A percentile compares a stretch with the other conserved stretches of the same genome.
Conservation (phyloP, 2,113 vertebrate species). For the Petrocephalus microphthalmus region DNA sequence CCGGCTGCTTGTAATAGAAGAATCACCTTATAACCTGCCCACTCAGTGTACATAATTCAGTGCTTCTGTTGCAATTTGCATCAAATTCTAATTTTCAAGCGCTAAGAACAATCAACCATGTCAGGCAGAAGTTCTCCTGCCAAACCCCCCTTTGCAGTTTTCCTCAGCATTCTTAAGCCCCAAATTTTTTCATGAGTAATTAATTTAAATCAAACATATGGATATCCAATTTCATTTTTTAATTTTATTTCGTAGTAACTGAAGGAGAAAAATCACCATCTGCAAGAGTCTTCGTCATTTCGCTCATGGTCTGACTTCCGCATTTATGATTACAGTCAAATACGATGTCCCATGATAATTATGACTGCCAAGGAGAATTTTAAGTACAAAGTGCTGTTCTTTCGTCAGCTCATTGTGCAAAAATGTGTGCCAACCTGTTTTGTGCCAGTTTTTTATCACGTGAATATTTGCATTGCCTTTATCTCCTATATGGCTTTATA, state of each 20-base stretch:
- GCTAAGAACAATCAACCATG: neutral
- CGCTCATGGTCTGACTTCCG: neutral
- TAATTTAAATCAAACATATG: constrained; percentile 14
- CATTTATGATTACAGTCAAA: neutral
- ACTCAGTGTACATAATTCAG: neutral
- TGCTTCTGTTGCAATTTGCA: neutral
- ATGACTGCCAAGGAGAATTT: neutral
- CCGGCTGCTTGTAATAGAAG: neutral
- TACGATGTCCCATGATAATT: neutral
- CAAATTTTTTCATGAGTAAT: neutral
- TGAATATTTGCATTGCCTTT: neutral
- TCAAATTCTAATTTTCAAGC: neutral
- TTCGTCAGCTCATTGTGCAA: neutral
- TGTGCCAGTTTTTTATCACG: neutral
- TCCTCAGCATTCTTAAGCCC: neutral
- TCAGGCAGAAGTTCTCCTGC: neutral
- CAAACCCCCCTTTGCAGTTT: neutral
- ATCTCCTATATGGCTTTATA: neutral
- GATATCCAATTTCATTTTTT: neutral
- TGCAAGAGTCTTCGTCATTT: neutral
- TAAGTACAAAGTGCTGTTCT: neutral
- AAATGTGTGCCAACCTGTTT: neutral
- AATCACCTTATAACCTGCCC: neutral
- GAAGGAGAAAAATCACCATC: constrained; percentile 4
- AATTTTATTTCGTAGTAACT: constrained; percentile 7